Evolutionary conservation across 2,113 vertebrate species (phyloP), one percentile per base, ranked within the genome.

Genomic region (Silurus glanis): DNA sequence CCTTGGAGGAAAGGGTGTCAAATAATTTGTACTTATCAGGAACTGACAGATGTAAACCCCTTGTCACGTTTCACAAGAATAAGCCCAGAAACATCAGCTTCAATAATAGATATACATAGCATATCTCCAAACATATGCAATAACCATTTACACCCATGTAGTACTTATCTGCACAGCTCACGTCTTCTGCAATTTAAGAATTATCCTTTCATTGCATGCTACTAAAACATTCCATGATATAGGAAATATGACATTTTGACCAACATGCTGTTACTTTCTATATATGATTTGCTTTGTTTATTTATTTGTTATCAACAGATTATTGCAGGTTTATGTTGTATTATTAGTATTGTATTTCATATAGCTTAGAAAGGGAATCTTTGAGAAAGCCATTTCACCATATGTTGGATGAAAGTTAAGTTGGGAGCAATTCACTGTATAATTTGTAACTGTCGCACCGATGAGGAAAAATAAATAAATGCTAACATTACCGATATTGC

Each of bases 11-110:
- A 62, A 62, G 84, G 87, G 89, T 84, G 89, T 84, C 61, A 61
- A 66, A 66, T 85, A 53, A 82, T 80, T 71, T 78, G 51, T 84
- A 19, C 85, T 88, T 88, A 88, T 88, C 87, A 83, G 82, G 19
- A 49, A 85, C 56, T 37, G 74, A 62, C 84, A 90, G 72, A 85
- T 56, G 61, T 81, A 82, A 78, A 19, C 14, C 72, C 53, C 16
- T 53, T 49, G 37, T 86, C 28, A 82, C 28, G 71, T 79, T 69
- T 86, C 51, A 58, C 75, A 53, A 71, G 80, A 78, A 78, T 45
- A 62, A 53, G 25, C 9, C 80, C 76, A 69, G 21, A 67, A 76
- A 85, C 67, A 89, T 53, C 82, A 23, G 45, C 19, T 59, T 47
- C 74, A n/a, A 81, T 64, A 45, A 56, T 56, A 83, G 71, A 64